Base-by-base conservation (phyloP, 1,140 invertebrate species). In the Scaptomyza montana region DNA sequence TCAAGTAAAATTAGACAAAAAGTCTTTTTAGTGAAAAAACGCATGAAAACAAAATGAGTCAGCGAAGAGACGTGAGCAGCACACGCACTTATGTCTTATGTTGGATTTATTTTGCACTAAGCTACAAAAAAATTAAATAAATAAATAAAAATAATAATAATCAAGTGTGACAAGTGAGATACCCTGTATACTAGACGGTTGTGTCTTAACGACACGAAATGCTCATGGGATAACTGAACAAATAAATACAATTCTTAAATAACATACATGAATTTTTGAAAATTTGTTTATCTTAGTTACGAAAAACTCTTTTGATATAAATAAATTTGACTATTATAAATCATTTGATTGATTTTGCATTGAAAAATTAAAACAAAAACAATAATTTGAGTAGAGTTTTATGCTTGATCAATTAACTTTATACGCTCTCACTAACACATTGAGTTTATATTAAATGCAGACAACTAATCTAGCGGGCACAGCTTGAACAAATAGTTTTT, bases 41-140 rank as follows among this genome's bases (percentile, higher is more conserved):
- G 50, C 56, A 60, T 19, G 39, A 86, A 62, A 77, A 85, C 73
- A 84, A 85, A 68, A 69, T 85, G 81, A 85, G 55, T 86, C 81
- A 85, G 69, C 71, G 39, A n/a, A 12, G 39, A n/a, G 70, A 61
- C 78, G 77, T 77, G 69, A 74, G 62, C 49, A 54, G 66, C 65
- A 57, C 78, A 85, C 82, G 78, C 74, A 81, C 51, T 45, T n/a
- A 33, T 28, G 50, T 56, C 49, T 75, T 71, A 71, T 65, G 46
- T 46, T 62, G 56, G 39, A 62, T 46, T 47, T 36, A 36, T 50
- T 25, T 57, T 50, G 39, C n/a, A 51, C 64, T 61, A 46, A 53
- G 41, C 70, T 41, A 56, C 57, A 47, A 46, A 25, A 69, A 41
- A 76, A 66, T 73, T 47, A 66, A 63, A 54, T 61, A 77, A 66